Base-by-base conservation (phyloP, 2,888 invertebrate species). In the Tenthredo amoena region DNA sequence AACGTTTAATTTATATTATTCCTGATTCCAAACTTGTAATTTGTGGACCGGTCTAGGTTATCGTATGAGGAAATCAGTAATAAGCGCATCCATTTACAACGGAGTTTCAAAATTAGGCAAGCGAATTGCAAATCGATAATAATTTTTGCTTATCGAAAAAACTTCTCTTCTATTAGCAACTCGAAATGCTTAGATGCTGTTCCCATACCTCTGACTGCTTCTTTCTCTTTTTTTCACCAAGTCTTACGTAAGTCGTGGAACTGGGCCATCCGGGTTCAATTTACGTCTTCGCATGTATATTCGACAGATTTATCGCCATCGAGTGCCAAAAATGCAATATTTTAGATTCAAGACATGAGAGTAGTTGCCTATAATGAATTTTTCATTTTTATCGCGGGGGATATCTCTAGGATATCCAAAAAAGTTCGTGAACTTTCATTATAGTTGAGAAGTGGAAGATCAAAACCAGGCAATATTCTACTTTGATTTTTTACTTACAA, bases 201-300 rank as follows among this genome's bases (percentile, higher is more conserved):
- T 12, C 9, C n/a, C n/a, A 58, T n/a, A 31, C 0, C 26, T 76
- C 31, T 7, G 6, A 10, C 55, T 21, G 55, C 65, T 58, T 74
- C 74, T 82, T 40, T 84, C 58, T 84, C 77, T 74, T 85, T 76
- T 76, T 72, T 65, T 85, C 65, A 77, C 79, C 34, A 18, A 34
- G 6, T 79, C 55, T 79, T 58, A 37, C n/a, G 55, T 58, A 77
- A 77, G 55, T 9, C 34, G n/a, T 18, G 21, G 31, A 55, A 58
- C n/a, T 79, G 37, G 58, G 55, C 55, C 37, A 50, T 79, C 79
- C 79, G 55, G 55, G 55, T 58, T 55, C 79, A 58, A 58, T 58
- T 79, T 55, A 79, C 18, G 55, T 12, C 34, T 76, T 15, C 9
- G 26, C 26, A 47, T 26, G 15, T 31, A 79, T 18, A 34, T 79